Evolutionary conservation across 53 echinoderm and acorn worm genomes (phyloP), one percentile per base, ranked within the genome.

Genomic region (Astropecten irregularis): DNA sequence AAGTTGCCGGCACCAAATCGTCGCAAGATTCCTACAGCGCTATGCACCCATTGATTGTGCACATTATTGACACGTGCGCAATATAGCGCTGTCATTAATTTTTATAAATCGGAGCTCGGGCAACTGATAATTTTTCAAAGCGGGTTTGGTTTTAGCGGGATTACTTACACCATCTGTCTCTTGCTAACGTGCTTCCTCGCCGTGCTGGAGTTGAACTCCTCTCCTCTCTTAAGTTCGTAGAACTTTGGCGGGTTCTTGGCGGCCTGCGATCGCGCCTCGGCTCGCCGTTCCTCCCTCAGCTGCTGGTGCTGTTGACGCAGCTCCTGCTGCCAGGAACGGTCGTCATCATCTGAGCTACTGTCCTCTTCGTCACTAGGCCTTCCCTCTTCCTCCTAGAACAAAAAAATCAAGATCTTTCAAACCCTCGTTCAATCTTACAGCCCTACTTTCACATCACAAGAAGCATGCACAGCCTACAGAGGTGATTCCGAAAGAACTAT

Each of bases 161-260:
- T n/a, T n/a, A n/a, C n/a, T n/a, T 73, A 84, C 84, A 15, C 66
- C 50, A 71, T 88, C 39, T 93, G 87, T 10, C 31, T 69, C 52
- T 69, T 92, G 52, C 82, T 92, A 46, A 49, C 37, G 33, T 59
- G 76, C 5, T 48, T 86, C 0, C 29, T 38, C 18, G 58, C 68
- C 52, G 83, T 66, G 16, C 56, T 23, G 1, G 71, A 69, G 11
- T 66, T 66, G 47, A 85, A 85, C 39, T 91, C 93, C 67, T 95
- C 93, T 19, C 95, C 95, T 50, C 69, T 50, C 49, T 95, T 93
- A 26, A 93, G 59, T 33, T 95, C 95, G 49, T 95, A 95, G 82
- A 95, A 93, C 49, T 74, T 94, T 11, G 94, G 94, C 19, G 66
- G 22, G 11, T 48, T 29, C 50, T 58, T 55, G 9, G 40, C 29